phyloP scores from a whole-genome alignment of 2,113 vertebrate species.

The Ciconia boyciana region DNA sequence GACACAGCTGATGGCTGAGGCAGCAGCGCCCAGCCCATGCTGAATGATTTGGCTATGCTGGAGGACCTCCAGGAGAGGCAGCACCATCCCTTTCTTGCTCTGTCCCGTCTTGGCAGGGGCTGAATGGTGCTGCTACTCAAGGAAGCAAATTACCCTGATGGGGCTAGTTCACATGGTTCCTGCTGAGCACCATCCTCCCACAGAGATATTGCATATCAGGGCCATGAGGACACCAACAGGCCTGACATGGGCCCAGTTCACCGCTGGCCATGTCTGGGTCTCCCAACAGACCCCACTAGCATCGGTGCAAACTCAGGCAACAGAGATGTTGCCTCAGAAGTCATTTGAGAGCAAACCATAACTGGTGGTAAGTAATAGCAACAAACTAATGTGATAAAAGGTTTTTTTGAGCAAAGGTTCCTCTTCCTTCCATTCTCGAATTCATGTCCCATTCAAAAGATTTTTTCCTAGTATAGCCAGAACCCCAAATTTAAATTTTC shows the following conservation, averaged over 20 bases:
- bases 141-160: not conserved
- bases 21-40: not conserved
- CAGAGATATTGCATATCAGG: not conserved
- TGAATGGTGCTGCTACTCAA: not conserved
- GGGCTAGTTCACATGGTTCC: not conserved
- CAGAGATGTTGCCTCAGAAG: not conserved
- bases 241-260: accelerated
- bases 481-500: not conserved
- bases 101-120: accelerated
- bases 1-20: not conserved
- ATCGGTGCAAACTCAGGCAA: not conserved
- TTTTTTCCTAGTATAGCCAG: not conserved
- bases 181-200: accelerated
- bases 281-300: not conserved
- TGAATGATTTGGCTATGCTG: not conserved
- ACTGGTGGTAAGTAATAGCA: not conserved
- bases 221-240: not conserved
- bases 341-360: not conserved
- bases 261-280: not conserved
- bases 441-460: not conserved
- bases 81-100: not conserved
- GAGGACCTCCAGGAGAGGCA: not conserved
- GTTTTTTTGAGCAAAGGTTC: not conserved
- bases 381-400: not conserved
- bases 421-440: not conserved